A percentile compares a stretch with the other conserved stretches of the same genome.
phyloP scores from a whole-genome alignment of 37 sponge, comb jelly and placozoan genomes.

The Hormiphora californensis region DNA sequence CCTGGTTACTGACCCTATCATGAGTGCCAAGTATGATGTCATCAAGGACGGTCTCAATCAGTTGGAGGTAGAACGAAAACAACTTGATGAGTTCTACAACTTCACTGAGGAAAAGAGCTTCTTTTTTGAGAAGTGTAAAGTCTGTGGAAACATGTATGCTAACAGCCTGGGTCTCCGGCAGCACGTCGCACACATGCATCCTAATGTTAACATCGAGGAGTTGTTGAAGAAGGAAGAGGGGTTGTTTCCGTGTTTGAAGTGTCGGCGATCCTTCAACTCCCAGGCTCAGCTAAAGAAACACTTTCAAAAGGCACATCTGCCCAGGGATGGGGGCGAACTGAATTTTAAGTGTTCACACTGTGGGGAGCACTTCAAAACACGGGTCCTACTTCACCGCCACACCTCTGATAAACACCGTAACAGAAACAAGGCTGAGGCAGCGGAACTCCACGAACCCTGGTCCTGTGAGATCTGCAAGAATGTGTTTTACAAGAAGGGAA shows the following conservation, averaged over 20 bases:
- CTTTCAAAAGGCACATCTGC: conserved; percentile 20
- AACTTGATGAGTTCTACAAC: conserved; percentile 51
- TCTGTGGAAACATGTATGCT: conserved; percentile 28
- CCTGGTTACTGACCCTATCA: conserved; percentile 24
- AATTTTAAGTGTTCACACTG: conserved; percentile 54
- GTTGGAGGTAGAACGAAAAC: conserved; percentile 1
- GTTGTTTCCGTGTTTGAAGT: conserved; percentile 26
- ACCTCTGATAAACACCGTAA: conserved; percentile 51
- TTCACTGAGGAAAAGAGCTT: conserved; percentile 46
- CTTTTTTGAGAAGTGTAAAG: conserved; percentile 47
- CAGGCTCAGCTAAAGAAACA: conserved; percentile 43
- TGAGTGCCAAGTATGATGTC: conserved; percentile 31
- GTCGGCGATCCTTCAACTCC: conserved; percentile 18
- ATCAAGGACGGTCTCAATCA: conserved; percentile 3
- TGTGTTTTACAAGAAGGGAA: conserved; percentile 40
- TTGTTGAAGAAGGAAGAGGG: conserved; percentile 41
- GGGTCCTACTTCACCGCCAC: conserved; percentile 49
- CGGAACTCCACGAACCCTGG: conserved; percentile 43
- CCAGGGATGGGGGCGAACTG: neutral
- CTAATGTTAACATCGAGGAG: conserved; percentile 7
- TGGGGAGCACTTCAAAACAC: conserved; percentile 44
- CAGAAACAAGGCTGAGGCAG: conserved; percentile 39
- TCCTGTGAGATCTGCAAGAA: conserved; percentile 49
- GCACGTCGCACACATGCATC: conserved; percentile 47
- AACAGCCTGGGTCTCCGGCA: conserved; percentile 34